Conservation (phyloP, 2,113 vertebrate species). For the Hirundichthys speculiger region DNA sequence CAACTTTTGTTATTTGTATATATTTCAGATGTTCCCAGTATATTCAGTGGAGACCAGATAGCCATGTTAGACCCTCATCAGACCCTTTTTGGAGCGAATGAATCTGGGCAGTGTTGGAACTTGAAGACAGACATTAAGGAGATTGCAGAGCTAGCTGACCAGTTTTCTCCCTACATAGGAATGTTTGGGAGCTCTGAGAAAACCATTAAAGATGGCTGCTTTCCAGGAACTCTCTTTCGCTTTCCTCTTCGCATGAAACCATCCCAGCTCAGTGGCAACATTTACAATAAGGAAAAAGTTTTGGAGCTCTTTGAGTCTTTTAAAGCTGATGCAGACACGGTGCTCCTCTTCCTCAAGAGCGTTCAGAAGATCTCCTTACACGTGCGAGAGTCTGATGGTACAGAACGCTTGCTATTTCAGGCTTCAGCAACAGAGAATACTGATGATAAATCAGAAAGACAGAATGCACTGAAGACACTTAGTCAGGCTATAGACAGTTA, state of each 20-base stretch:
- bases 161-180: constrained; percentile 92
- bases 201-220: constrained; percentile 86
- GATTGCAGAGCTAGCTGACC: constrained; percentile 90
- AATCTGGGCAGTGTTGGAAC: constrained; percentile 98
- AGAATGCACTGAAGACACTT: constrained; percentile 87
- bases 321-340: constrained; percentile 93
- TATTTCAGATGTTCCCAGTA: constrained; percentile 93
- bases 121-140: constrained; percentile 92
- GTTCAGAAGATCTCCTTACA: constrained; percentile 93
- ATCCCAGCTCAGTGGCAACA: constrained; percentile 91
- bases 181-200: constrained; percentile 93
- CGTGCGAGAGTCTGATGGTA: constrained; percentile 89
- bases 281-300: constrained; percentile 96
- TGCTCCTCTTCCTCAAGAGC: constrained; percentile 94
- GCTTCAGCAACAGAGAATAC: constrained; percentile 87
- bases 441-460: constrained; percentile 86
- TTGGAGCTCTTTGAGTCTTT: constrained; percentile 97
- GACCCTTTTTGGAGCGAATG: constrained; percentile 92
- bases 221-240: constrained; percentile 96
- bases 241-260: constrained; percentile 93
- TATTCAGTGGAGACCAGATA: constrained; percentile 98
- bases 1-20: constrained; percentile 19
- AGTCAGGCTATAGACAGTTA: constrained; percentile 88
- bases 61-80: constrained; percentile 98
- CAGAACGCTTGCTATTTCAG: constrained; percentile 89